These are phyloP conservation scores for Poeciliopsis retropinna DNA, from an alignment of 2,113 vertebrate species.

Conservation along the genomic window DNA sequence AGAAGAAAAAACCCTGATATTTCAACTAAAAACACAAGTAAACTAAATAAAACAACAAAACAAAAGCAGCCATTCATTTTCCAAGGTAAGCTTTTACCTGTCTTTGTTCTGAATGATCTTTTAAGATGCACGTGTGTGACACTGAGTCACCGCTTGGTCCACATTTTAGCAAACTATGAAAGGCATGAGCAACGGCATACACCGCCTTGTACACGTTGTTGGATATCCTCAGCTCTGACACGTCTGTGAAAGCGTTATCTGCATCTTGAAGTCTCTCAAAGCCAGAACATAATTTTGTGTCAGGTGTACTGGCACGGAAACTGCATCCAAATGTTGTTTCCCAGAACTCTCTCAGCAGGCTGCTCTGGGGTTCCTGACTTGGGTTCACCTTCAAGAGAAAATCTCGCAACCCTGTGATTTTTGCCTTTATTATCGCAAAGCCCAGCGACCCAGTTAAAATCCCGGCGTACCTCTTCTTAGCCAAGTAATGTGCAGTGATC, in stretches of 20 bases:
- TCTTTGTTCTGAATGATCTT: slow-evolving; percentile 35
- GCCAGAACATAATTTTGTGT: slow-evolving; percentile 67
- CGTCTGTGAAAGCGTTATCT: slow-evolving; percentile 75
- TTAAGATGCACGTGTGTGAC: slow-evolving; percentile 51
- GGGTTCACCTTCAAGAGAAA: slow-evolving; percentile 76
- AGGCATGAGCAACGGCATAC: slow-evolving; percentile 76
- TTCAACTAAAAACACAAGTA: not conserved
- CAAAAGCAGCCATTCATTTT: not conserved
- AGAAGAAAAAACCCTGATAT: no score
- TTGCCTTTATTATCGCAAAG: slow-evolving; percentile 72
- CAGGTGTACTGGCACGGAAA: slow-evolving; percentile 16
- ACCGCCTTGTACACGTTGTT: slow-evolving; percentile 82
- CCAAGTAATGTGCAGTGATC: slow-evolving; percentile 75
- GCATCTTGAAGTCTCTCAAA: slow-evolving; percentile 70
- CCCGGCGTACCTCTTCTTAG: slow-evolving; percentile 50
- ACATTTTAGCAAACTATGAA: slow-evolving; percentile 70
- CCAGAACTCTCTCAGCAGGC: slow-evolving; percentile 79
- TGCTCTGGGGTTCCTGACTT: slow-evolving; percentile 59
- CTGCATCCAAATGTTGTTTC: slow-evolving; percentile 76
- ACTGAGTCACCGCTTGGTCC: slow-evolving; percentile 7
- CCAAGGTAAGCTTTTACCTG: slow-evolving; percentile 50
- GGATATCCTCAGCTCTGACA: slow-evolving; percentile 77
- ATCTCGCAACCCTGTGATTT: slow-evolving; percentile 72
- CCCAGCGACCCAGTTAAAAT: slow-evolving; percentile 77
- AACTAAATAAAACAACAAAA: not conserved